phyloP scores from a whole-genome alignment of 2,888 invertebrate species.

The Tetragonisca angustula region DNA sequence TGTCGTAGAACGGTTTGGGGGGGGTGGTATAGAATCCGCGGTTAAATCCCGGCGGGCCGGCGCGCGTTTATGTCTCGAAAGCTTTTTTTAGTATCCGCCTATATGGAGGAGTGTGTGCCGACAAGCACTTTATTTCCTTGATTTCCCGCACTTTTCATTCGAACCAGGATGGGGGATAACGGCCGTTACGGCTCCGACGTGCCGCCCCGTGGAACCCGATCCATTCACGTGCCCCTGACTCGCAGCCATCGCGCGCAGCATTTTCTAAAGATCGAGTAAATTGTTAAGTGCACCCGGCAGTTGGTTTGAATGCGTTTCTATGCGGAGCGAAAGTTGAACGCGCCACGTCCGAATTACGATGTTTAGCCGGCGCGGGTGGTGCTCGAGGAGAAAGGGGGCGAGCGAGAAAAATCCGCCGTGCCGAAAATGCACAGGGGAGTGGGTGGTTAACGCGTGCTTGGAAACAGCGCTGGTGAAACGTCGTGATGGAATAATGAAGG shows the following conservation, averaged over 20 bases:
- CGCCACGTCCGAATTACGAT: constrained; percentile 51
- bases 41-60: constrained; percentile 64
- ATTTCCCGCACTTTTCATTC: constrained; percentile 66
- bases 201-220: constrained; percentile 22
- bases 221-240: constrained; percentile 34
- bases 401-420: constrained; percentile 29
- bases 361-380: constrained; percentile 9
- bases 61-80: constrained; percentile 63
- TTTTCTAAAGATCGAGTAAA: constrained; percentile 54
- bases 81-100: constrained; percentile 59
- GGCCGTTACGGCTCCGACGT: constrained; percentile 28
- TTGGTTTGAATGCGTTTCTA: constrained; percentile 29
- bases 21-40: constrained; percentile 34
- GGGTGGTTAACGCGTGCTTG: neutral
- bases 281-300: constrained; percentile 47
- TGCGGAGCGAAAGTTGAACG: constrained; percentile 5
- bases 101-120: constrained; percentile 46
- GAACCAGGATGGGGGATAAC: constrained; percentile 24
- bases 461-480: neutral
- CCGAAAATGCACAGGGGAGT: constrained; percentile 13
- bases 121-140: constrained; percentile 68
- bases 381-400: neutral
- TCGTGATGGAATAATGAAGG: constrained; percentile 35
- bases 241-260: constrained; percentile 16
- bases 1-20: neutral